phyloP scores from a whole-genome alignment of 2,113 vertebrate species.

The Fulmarus glacialis region DNA sequence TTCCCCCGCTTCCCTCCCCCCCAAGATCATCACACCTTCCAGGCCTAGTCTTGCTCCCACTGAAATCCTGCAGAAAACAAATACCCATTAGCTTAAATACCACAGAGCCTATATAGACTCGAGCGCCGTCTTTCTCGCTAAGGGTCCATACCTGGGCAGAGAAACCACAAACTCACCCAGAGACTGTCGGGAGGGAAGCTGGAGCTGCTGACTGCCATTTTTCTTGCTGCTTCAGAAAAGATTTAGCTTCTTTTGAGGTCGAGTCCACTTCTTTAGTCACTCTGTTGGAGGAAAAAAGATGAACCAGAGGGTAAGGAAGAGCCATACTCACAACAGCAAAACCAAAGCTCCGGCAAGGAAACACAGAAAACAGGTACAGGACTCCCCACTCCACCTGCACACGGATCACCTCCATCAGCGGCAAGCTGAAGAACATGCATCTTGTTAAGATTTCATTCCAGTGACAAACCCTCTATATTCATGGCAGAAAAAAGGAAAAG shows the following conservation, averaged over 20 bases:
- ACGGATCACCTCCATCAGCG: neutral
- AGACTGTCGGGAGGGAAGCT: constrained; percentile 49
- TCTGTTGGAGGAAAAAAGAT: constrained; percentile 68
- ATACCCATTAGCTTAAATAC: neutral
- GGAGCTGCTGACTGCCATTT: constrained; percentile 36
- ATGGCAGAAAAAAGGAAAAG: neutral
- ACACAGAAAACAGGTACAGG: neutral
- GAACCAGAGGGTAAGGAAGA: neutral
- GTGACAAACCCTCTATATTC: neutral
- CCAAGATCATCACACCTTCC: neutral
- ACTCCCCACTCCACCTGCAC: neutral
- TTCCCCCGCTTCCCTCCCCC: neutral
- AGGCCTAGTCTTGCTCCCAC: neutral
- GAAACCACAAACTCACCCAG: constrained; percentile 72
- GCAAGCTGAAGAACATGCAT: neutral
- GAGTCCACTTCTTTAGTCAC: constrained; percentile 92
- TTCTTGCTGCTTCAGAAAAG: constrained; percentile 84
- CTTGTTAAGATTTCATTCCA: neutral
- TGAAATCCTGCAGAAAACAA: neutral
- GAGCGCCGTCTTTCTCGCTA: neutral
- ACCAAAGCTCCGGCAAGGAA: neutral
- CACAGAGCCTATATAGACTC: neutral
- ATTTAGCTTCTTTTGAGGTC: constrained; percentile 89
- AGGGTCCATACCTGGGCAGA: neutral
- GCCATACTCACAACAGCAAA: neutral